These are phyloP conservation scores for Meandrina meandrites DNA, from an alignment of 92 coral and sea anemone genomes.

Conservation along the genomic window DNA sequence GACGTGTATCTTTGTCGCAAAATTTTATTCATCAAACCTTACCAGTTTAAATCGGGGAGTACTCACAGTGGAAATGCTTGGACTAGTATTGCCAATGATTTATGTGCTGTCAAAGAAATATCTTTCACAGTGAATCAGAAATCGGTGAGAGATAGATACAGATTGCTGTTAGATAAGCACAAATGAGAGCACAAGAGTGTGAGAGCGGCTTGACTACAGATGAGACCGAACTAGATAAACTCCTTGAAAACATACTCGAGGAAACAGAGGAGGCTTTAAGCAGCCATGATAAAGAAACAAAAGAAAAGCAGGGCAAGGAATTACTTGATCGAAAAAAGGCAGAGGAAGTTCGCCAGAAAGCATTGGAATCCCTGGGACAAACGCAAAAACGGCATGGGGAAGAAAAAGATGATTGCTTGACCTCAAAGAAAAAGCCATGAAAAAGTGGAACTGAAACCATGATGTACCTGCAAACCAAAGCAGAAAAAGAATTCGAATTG, in stretches of 20 bases:
- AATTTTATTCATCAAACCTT: too few species aligned
- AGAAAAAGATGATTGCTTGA: slow-evolving; percentile 37
- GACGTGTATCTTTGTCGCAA: too few species aligned
- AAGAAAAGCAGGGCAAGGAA: slow-evolving; percentile 51
- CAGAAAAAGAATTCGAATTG: slow-evolving; percentile 59
- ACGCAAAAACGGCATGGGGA: slow-evolving; percentile 41
- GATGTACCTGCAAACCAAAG: slow-evolving; percentile 44
- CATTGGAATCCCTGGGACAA: slow-evolving; percentile 45
- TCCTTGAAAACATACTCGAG: slow-evolving; percentile 51
- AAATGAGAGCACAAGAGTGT: slow-evolving; percentile 48
- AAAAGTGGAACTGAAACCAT: slow-evolving; percentile 48
- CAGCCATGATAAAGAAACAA: slow-evolving; percentile 48
- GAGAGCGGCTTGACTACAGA: slow-evolving; percentile 46
- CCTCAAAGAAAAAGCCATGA: slow-evolving; percentile 43
- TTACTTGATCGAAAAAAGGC: slow-evolving; percentile 45
- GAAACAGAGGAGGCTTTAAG: slow-evolving; percentile 50
- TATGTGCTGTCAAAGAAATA: slow-evolving; percentile 47
- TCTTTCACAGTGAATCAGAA: slow-evolving; percentile 55
- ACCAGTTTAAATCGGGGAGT: too few species aligned
- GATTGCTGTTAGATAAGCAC: slow-evolving; percentile 40
- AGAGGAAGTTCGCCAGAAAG: slow-evolving; percentile 55
- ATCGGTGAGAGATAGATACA: slow-evolving; percentile 57
- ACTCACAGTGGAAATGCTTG: slow-evolving; percentile 61
- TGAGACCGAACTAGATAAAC: slow-evolving; percentile 53
- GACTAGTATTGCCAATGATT: slow-evolving; percentile 52